Evolutionary conservation across 1,140 invertebrate species (phyloP), one percentile per base, ranked within the genome.

Genomic region (Parapsyche elsis): DNA sequence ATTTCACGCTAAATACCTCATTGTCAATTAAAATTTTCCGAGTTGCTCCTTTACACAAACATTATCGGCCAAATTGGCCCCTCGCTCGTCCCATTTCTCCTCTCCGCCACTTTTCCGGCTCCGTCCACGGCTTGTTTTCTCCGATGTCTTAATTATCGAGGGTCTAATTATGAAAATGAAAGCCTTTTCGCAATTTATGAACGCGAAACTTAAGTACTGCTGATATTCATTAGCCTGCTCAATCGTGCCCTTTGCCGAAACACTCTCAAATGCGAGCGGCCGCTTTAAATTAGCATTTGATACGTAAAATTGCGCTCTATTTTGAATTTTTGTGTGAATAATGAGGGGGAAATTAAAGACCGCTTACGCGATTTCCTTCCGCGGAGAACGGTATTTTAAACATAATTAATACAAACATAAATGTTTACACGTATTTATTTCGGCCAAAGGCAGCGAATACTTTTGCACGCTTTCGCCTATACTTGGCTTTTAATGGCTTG

Each of bases 151-250:
- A 67, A 67, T 67, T 67, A 67, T 67, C 64, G 24, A 67, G 64
- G 64, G 64, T 67, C 64, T 67, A 67, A 67, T 67, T 67, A 67
- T 67, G 64, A 67, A 67, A 67, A 67, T 67, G 64, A 67, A 67
- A 67, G 64, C 64, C 64, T 67, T 67, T 67, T 67, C 64, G 64
- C 64, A 67, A 67, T 67, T 67, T 67, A 67, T 67, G 64, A 67
- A 30, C 64, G 64, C 64, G 64, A 67, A 67, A 67, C 64, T 67
- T 67, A 67, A 67, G 64, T 67, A 67, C 64, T 67, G 64, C 64
- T 67, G 64, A 67, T 67, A 67, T 67, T 67, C 64, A 67, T 67
- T 67, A 67, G 64, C 21, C 64, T 10, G 64, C 64, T 67, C 64
- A 67, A 67, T 67, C 64, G 64, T 9, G 24, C 24, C 64, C 64